Evolutionary conservation across 2,797 vertebrate genomes (phyloP), one percentile per base, ranked within the genome.

Genomic region (Sebastes taczanowskii): DNA sequence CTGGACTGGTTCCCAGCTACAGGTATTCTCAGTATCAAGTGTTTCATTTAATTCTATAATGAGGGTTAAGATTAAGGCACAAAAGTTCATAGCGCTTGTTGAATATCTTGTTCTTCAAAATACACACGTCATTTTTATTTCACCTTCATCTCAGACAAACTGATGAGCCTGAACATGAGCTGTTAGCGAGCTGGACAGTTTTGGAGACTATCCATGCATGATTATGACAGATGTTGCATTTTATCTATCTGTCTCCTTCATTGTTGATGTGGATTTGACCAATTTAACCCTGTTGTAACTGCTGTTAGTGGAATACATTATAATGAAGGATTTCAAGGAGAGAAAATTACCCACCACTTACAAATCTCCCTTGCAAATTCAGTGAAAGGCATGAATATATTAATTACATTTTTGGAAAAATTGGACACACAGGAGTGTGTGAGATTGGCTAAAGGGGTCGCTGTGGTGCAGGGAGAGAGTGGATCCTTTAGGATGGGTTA

Each of bases 1-100:
- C 16, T 62, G 74, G 25, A 25, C 2, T 2, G 9, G 22, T 62
- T 67, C 46, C 49, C 52, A 35, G 5, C 56, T 61, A 46, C 23
- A 46, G 68, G 27, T 78, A 64, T 70, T 32, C 7, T 80, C 22
- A 61, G 6, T 64, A 46, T 84, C 49, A 59, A 22, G 18, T 71
- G 53, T 70, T 58, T 71, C 6, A 67, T 64, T 77, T 68, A 9
- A 20, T 65, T 64, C 34, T 7, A 6, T 8, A 56, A 58, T 71
- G 27, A 25, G 2, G 7, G 13, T 1, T 2, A 75, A 61, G 20
- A 78, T 52, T 20, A 63, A 67, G 16, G 4, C 11, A 42, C 52
- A 27, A 46, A 58, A 34, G 18, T 60, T 58, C 10, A 29, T 20
- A 34, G 5, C 4, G 25, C 62, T 42, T 60, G 20, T 63, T 23